These are phyloP conservation scores for Molossus molossus DNA, from an alignment of 2,797 vertebrate genomes.

Conservation along the genomic window DNA sequence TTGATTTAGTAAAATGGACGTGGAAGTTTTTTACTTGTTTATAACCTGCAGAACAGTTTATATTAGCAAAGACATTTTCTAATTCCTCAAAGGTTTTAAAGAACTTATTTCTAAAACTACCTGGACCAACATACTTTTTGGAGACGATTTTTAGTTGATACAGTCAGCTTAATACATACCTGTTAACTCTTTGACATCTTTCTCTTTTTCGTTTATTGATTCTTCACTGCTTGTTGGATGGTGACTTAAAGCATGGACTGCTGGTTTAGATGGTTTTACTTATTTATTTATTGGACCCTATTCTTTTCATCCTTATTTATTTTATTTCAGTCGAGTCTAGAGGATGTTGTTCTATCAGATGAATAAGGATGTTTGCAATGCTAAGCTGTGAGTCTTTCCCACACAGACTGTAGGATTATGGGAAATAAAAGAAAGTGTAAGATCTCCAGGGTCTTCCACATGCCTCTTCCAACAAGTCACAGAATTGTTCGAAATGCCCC, in stretches of 20 bases:
- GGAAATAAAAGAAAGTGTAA: constrained; percentile 20
- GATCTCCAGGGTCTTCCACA: background rate
- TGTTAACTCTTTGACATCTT: background rate
- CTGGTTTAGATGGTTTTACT: background rate
- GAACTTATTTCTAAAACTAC: background rate
- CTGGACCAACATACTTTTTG: background rate
- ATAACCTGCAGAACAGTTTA: background rate
- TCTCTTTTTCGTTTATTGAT: background rate
- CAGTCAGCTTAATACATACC: background rate
- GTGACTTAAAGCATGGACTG: background rate
- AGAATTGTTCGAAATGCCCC: background rate
- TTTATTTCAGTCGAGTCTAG: background rate
- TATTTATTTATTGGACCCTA: background rate
- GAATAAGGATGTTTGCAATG: background rate
- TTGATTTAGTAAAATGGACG: background rate
- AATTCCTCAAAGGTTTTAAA: background rate
- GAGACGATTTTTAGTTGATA: background rate
- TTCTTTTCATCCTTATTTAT: constrained; percentile 41
- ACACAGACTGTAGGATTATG: background rate
- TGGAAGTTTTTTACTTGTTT: background rate
- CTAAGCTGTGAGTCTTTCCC: background rate
- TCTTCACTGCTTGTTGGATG: background rate
- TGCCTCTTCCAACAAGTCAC: background rate
- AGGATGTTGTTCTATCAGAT: background rate
- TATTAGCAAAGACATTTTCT: constrained; percentile 22